Conservation (phyloP, 2,888 invertebrate genomes). For the Ctena decussata region DNA sequence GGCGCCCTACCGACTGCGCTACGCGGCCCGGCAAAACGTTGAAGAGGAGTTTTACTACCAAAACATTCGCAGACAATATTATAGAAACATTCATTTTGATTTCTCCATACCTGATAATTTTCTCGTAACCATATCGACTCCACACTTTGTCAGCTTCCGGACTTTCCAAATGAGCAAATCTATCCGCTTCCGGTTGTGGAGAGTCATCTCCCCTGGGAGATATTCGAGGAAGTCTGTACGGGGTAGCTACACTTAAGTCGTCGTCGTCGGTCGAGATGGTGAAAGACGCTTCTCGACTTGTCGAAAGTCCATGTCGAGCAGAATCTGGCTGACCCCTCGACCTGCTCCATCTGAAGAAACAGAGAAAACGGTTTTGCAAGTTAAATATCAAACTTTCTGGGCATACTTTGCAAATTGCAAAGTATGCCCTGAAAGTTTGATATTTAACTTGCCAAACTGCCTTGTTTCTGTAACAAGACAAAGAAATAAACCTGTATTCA, state of each 20-base stretch:
- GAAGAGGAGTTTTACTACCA: too few relatives aligned
- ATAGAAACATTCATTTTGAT: too few relatives aligned
- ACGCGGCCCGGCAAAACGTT: too few relatives aligned
- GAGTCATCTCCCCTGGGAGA: conserved; percentile 64
- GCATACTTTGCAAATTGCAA: too few relatives aligned
- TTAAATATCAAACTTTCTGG: too few relatives aligned
- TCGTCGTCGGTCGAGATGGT: conserved; percentile 60
- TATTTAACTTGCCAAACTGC: too few relatives aligned
- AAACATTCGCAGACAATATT: too few relatives aligned
- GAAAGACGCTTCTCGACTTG: conserved; percentile 62
- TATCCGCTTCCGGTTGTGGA: conserved; percentile 28
- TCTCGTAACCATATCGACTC: conserved; percentile 76
- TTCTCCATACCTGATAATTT: conserved; percentile 68
- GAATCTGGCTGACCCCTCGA: conserved; percentile 63
- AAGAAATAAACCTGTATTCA: too few relatives aligned
- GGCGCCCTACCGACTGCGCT: too few relatives aligned
- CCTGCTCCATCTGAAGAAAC: conserved; percentile 74
- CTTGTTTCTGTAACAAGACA: too few relatives aligned
- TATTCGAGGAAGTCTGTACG: conserved; percentile 75
- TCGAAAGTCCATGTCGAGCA: conserved; percentile 25
- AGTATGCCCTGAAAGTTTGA: too few relatives aligned
- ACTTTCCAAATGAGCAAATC: conserved; percentile 27
- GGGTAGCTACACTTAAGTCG: conserved; percentile 43
- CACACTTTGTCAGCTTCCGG: conserved; percentile 66
- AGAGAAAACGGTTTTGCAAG: too few relatives aligned